These are phyloP conservation scores for Drosophila dives DNA, from an alignment of 2,888 invertebrate species.

Conservation along the genomic window DNA sequence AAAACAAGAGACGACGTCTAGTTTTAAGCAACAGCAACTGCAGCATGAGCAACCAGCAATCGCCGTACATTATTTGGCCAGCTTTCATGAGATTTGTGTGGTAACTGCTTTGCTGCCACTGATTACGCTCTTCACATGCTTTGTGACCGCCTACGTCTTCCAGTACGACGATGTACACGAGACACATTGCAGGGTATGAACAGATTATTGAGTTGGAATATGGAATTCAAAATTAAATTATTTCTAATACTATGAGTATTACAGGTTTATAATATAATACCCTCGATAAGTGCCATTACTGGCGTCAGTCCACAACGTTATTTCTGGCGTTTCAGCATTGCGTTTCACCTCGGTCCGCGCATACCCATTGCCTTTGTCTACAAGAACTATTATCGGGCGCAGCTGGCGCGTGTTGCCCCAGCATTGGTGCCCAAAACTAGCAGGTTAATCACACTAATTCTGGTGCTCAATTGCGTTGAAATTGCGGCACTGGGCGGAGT, in stretches of 20 bases:
- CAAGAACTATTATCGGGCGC: constrained; percentile 91
- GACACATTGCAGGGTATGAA: constrained; percentile 95
- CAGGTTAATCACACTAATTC: constrained; percentile 89
- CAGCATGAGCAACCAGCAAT: constrained; percentile 82
- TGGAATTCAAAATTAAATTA: neutral
- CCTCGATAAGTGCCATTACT: constrained; percentile 97
- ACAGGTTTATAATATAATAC: constrained; percentile 96
- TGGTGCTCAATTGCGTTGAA: constrained; percentile 94
- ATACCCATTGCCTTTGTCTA: constrained; percentile 95
- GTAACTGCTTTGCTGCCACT: constrained; percentile 94
- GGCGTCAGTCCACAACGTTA: constrained; percentile 96
- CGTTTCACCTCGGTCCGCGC: constrained; percentile 95
- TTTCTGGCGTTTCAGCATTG: constrained; percentile 96
- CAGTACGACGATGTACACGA: constrained; percentile 97
- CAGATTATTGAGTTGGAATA: neutral
- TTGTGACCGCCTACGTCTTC: constrained; percentile 94
- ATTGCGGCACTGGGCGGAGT: constrained; percentile 94
- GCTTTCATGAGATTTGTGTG: constrained; percentile 92
- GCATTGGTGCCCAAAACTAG: constrained; percentile 85
- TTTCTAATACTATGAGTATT: constrained; percentile 6
- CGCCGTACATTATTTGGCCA: constrained; percentile 89
- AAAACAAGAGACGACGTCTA: constrained; percentile 24
- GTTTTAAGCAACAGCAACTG: constrained; percentile 31
- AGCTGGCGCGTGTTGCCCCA: constrained; percentile 70
- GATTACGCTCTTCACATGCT: constrained; percentile 93